Evolutionary conservation across 2,113 vertebrate genomes (phyloP), one percentile per base, ranked within the genome.

Genomic region (Isichthys henryi): DNA sequence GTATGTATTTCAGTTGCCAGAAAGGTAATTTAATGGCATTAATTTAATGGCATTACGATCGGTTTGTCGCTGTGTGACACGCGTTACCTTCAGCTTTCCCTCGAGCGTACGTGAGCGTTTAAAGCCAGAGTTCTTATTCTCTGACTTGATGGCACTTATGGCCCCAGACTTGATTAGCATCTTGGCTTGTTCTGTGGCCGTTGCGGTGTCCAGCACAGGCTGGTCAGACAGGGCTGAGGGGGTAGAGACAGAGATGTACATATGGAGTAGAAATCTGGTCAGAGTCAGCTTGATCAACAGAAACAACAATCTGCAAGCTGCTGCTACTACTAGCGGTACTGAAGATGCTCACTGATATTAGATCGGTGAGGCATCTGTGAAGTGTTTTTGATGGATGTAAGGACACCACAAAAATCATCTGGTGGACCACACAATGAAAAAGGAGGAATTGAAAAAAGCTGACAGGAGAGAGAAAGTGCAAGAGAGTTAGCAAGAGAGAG

Each of bases 41-140:
- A 84, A 84, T 46, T 84, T n/a, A 84, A 84, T 3, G 39, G 82
- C 82, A 10, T 48, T n/a, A 84, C 27, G 10, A 13, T n/a, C 0
- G 21, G 23, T 86, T 13, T 17, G 83, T 27, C 70, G 10, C 21
- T 15, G 49, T 66, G 46, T 27, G 46, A 27, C 8, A 39, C 0
- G 1, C 27, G 70, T 90, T 92, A 97, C 97, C 95, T 98, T 98
- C 19, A 97, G 94, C 93, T 98, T 98, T 27, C 97, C 97, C 92
- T 98, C 97, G 86, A 98, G 94, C 39, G 96, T 98, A 49, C 97
- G 95, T 27, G 97, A 98, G 10, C 97, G 96, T 92, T 98, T 98
- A 92, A 98, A 98, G 43, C 97, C 97, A 0, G 97, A 98, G 94
- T 97, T 98, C 93, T 98, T 98, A 93, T 97, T 98, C 91, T 98